phyloP scores from a whole-genome alignment of 2,113 vertebrate species.

The Tinamus guttatus region DNA sequence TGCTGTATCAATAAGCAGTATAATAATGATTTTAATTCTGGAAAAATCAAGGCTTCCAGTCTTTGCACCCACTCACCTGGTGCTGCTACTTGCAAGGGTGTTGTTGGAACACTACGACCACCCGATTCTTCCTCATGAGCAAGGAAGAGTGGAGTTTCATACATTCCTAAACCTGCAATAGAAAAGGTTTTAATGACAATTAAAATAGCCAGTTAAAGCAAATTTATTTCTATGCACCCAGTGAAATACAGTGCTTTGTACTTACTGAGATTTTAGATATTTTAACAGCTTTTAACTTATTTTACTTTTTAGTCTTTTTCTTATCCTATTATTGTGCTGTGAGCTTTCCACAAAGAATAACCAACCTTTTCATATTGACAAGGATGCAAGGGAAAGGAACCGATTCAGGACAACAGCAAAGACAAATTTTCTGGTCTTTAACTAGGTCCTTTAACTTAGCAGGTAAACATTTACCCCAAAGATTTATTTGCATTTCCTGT shows the following conservation, averaged over 20 bases:
- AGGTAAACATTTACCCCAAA: background rate
- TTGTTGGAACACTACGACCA: constrained; percentile 92
- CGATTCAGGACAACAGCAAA: background rate
- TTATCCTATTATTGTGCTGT: background rate
- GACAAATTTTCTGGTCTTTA: background rate
- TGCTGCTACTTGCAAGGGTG: constrained; percentile 86
- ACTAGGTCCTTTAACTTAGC: background rate
- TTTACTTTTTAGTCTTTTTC: background rate
- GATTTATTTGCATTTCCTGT: background rate
- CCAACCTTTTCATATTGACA: background rate
- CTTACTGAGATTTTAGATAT: background rate
- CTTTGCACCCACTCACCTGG: constrained; percentile 79
- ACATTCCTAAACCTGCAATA: constrained; percentile 90
- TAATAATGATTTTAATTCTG: fast-evolving
- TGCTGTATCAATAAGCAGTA: fast-evolving
- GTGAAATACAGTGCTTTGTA: background rate
- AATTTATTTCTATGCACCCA: background rate
- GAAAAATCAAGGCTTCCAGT: background rate
- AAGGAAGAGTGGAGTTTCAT: constrained; percentile 90
- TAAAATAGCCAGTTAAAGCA: fast-evolving
- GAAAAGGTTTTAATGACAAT: background rate
- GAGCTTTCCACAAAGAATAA: background rate
- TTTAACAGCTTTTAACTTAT: background rate
- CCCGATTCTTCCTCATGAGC: constrained; percentile 92
- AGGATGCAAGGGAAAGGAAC: background rate